Evolutionary conservation across 1,140 invertebrate species (phyloP).

Genomic region (Coptotermes formosanus): DNA sequence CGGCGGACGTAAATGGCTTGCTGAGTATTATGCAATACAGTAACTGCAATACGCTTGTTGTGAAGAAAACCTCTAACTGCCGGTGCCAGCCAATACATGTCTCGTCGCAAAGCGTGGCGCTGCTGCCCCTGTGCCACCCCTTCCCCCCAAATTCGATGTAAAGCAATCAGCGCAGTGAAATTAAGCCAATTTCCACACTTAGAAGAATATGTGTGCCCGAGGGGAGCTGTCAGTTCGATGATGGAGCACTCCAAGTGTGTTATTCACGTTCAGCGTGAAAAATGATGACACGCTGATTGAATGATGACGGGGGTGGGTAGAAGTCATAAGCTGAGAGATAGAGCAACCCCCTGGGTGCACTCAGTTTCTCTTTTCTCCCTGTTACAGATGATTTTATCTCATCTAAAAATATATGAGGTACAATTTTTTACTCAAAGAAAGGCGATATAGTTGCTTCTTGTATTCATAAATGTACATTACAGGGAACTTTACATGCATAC

Average conservation of each 20-base stretch:
- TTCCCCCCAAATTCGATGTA: too few species aligned
- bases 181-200: not conserved
- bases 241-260: not conserved
- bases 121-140: too few species aligned
- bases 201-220: not conserved
- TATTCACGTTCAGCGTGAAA: not conserved
- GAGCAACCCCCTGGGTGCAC: not conserved
- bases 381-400: not conserved
- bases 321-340: constrained; percentile 3
- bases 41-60: too few species aligned
- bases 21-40: too few species aligned
- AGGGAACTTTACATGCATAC: too few species aligned
- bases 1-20: too few species aligned
- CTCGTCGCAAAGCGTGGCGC: too few species aligned
- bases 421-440: not conserved
- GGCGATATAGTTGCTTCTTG: not conserved
- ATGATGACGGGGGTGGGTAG: not conserved
- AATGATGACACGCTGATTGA: constrained; percentile 1
- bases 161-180: too few species aligned
- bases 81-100: too few species aligned
- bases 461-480: too few species aligned
- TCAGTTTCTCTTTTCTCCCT: not conserved
- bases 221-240: not conserved
- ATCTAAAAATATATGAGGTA: not conserved
- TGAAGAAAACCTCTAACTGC: too few species aligned